Base-by-base conservation (phyloP, 2,797 vertebrate species). In the Pseudomugil gertrudae region DNA sequence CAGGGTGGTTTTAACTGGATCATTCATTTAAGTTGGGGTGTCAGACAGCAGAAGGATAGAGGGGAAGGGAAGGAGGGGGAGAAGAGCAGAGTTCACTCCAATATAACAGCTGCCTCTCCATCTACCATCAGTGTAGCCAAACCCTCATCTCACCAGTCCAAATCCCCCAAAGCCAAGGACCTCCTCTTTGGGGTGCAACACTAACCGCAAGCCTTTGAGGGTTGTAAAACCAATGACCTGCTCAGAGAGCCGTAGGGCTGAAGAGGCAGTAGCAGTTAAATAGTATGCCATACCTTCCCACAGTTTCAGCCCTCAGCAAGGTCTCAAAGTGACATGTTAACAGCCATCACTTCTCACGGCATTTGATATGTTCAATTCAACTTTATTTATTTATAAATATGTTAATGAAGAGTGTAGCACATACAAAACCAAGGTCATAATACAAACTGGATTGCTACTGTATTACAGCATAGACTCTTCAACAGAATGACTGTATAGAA, bases 1-100 rank as follows among this genome's bases (percentile, higher is more conserved):
- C 51, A 80, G 74, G 55, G 79, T 83, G 89, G 88, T 88, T 92
- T 92, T 84, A 89, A 71, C 58, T 40, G 69, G 77, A 66, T 69
- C 81, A 77, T 74, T 88, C 84, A 91, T 92, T 90, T 87, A 78
- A 74, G 74, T 71, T 72, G 84, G 83, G 75, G 87, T 77, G 77
- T 81, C 81, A 75, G 61, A 73, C 70, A 79, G 55, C 33, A 66
- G 48, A 72, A 65, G 74, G 71, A 83, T 57, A 40, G 66, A 71
- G 74, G 66, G 38, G 48, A 57, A 24, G 32, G 35, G 38, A 63
- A 33, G 32, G 50, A 69, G 61, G 61, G 76, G 72, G 70, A 59
- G 74, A 57, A 32, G 69, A 80, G 63, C 30, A 67, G 59, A 78
- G 69, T 76, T 72, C 57, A 80, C 66, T 84, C 74, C 66, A 52